A percentile compares a stretch with the other conserved stretches of the same genome.
Evolutionary conservation across 2,888 invertebrate genomes (phyloP).

Genomic region (Clusia tigrina): DNA sequence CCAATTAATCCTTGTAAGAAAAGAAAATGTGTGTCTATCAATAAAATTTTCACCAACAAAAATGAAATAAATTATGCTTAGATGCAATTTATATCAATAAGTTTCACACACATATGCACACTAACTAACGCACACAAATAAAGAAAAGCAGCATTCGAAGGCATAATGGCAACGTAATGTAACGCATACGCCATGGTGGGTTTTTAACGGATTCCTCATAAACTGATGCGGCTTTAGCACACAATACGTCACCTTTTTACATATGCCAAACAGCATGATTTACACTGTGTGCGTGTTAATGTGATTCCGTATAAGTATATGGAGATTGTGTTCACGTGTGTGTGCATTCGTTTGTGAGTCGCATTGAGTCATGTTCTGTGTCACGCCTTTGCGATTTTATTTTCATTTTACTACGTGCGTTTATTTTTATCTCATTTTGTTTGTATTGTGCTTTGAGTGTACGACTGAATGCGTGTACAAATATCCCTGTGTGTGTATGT

Average conservation of each 20-base stretch:
- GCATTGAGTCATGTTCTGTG: constrained; percentile 36
- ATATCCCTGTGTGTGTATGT: constrained; percentile 15
- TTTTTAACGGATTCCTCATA: not conserved
- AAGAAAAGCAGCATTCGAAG: not conserved
- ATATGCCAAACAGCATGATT: constrained; percentile 10
- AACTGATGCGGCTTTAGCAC: constrained; percentile 6
- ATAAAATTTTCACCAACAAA: constrained; percentile 12
- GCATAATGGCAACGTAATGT: not conserved
- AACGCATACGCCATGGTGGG: not conserved
- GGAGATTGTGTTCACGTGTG: not conserved
- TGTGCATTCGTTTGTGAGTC: constrained; percentile 1
- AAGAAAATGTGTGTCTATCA: constrained; percentile 6
- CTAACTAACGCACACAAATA: not conserved
- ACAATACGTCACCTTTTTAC: constrained; percentile 17
- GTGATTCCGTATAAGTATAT: not conserved
- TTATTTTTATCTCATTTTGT: constrained; percentile 27
- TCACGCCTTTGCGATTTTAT: constrained; percentile 51
- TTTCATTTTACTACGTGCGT: constrained; percentile 55
- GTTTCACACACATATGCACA: constrained; percentile 12
- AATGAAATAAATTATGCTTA: constrained; percentile 18
- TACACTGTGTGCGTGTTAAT: constrained; percentile 10
- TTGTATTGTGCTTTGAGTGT: constrained; percentile 2
- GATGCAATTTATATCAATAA: constrained; percentile 27
- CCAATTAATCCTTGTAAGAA: too few relatives aligned
- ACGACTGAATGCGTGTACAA: not conserved